These are phyloP conservation scores for Elachura formosa DNA, from an alignment of 2,113 vertebrate species.

Conservation along the genomic window DNA sequence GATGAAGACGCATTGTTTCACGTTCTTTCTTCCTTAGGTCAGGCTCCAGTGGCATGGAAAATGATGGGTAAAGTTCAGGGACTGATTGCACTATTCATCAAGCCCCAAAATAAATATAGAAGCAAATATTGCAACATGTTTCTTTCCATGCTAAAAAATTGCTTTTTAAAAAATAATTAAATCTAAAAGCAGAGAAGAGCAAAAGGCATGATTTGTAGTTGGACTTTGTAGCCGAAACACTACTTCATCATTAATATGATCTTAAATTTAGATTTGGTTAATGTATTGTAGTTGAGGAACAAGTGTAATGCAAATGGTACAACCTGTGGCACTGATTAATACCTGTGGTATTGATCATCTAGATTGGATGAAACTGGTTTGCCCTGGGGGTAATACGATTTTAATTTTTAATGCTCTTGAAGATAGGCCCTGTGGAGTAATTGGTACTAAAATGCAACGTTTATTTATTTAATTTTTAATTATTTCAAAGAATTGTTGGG, in stretches of 20 bases:
- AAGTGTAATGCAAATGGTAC: not conserved
- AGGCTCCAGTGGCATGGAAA: not conserved
- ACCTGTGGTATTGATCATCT: not conserved
- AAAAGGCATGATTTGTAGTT: not conserved
- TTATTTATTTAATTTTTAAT: not conserved
- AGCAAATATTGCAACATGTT: conserved; percentile 34
- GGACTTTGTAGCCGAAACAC: not conserved
- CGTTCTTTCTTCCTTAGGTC: not conserved
- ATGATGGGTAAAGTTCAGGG: conserved; percentile 40
- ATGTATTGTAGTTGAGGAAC: not conserved
- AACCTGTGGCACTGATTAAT: not conserved
- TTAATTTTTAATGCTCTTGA: not conserved
- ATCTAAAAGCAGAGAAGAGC: not conserved
- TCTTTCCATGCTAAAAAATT: not conserved
- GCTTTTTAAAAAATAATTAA: not conserved
- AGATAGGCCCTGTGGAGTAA: not conserved
- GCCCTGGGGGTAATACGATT: not conserved
- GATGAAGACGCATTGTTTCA: not conserved
- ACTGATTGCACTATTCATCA: not conserved
- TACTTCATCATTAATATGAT: not conserved
- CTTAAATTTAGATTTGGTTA: not conserved
- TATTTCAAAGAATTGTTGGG: not conserved
- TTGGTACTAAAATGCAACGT: not conserved
- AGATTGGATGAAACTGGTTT: not conserved
- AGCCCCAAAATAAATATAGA: conserved; percentile 31